Percentiles rank a stretch among this genome's conserved stretches.
phyloP scores from a whole-genome alignment of 2,888 invertebrate species.

The Frankliniella intonsa region DNA sequence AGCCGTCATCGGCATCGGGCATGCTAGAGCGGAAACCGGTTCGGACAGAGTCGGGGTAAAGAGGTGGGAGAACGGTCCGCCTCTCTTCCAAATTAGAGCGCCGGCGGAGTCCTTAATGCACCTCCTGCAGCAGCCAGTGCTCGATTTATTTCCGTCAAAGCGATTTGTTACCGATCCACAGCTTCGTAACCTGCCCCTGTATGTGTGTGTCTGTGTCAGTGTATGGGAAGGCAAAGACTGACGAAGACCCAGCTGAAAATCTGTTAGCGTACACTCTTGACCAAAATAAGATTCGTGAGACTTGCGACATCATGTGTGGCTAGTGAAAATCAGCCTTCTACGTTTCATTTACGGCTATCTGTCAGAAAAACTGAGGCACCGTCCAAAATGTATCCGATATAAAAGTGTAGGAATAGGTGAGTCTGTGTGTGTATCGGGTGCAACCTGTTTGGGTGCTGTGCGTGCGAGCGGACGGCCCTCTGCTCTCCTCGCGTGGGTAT shows the following conservation, averaged over 20 bases:
- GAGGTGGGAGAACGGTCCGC: background rate
- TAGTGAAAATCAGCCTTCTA: too few species aligned
- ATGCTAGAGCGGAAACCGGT: background rate
- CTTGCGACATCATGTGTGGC: too few species aligned
- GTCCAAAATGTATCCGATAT: too few species aligned
- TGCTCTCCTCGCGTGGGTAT: background rate
- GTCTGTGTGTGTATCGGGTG: background rate
- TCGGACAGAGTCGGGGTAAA: background rate
- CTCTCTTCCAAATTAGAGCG: constrained; percentile 4
- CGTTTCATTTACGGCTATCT: too few species aligned
- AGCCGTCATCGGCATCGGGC: background rate
- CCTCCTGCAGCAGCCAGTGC: background rate
- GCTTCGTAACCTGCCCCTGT: background rate
- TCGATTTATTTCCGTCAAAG: background rate
- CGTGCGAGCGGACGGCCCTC: background rate
- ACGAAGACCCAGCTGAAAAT: too few species aligned
- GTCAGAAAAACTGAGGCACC: too few species aligned
- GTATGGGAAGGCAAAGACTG: background rate
- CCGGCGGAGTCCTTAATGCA: background rate
- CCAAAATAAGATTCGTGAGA: too few species aligned
- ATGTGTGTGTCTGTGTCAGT: background rate
- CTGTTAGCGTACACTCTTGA: too few species aligned
- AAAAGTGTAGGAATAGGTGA: background rate
- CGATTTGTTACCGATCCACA: constrained; percentile 6
- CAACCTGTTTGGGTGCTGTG: constrained; percentile 12